Conservation (phyloP, 2,113 vertebrate species). For the Clarias gariepinus region DNA sequence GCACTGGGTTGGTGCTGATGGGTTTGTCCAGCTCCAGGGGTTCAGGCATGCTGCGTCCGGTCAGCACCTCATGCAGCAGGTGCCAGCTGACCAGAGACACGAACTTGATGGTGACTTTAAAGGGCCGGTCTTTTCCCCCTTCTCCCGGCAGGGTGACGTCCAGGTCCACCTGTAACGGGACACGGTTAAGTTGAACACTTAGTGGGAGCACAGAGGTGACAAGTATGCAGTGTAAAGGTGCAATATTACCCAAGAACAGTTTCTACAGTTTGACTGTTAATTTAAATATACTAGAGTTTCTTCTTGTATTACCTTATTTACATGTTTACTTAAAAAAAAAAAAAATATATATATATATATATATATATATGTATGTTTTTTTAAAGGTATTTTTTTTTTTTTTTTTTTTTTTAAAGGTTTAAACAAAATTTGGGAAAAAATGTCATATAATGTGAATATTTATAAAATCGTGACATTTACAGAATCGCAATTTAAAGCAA, state of each 20-base stretch:
- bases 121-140: conserved; percentile 97
- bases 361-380: too few relatives aligned
- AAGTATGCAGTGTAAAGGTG: background rate
- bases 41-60: conserved; percentile 93
- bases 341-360: too few relatives aligned
- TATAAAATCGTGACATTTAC: too few relatives aligned
- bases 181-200: background rate
- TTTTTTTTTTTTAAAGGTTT: too few relatives aligned
- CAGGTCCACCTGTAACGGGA: conserved; percentile 87
- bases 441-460: too few relatives aligned
- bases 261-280: background rate
- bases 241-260: background rate
- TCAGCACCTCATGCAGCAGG: conserved; percentile 96
- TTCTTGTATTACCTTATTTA: background rate
- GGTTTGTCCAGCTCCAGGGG: conserved; percentile 98
- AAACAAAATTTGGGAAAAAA: too few relatives aligned
- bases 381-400: too few relatives aligned
- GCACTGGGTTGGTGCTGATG: conserved; percentile 99
- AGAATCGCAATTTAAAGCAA: too few relatives aligned
- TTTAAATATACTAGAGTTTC: background rate
- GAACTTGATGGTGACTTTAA: conserved; percentile 97
- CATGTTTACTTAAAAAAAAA: too few relatives aligned
- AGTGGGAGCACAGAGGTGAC: background rate
- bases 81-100: conserved; percentile 99
- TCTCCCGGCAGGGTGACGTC: conserved; percentile 98